Evolutionary conservation across 2,888 invertebrate genomes (phyloP), one percentile per base, ranked within the genome.

Genomic region (Leuctra nigra): DNA sequence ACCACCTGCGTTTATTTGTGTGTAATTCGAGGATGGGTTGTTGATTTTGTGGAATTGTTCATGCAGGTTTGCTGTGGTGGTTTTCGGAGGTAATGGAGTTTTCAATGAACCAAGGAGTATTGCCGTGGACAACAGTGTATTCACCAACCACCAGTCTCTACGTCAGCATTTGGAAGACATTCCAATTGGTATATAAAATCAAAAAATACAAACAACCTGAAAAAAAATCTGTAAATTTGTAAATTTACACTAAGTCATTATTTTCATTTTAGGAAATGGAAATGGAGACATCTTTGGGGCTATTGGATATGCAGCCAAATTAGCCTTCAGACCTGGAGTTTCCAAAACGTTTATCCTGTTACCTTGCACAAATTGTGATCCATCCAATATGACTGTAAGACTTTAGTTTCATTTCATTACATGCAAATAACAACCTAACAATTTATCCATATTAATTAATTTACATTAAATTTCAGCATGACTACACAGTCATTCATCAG

Each of bases 401-500:
- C 33, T 7, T 6, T 50, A 1, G 6, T 35, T 35, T 35, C 11
- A 11, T 36, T 36, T n/a, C n/a, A n/a, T n/a, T n/a, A n/a, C n/a
- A n/a, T n/a, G n/a, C n/a, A n/a, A n/a, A n/a, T n/a, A n/a, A n/a
- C n/a, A 7, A 29, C 29, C 29, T 7, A 29, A 29, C 11, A 29
- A 29, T 29, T 29, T 29, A 11, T 29, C 6, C n/a, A n/a, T n/a
- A 33, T 33, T 33, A 33, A 36, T 7, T 29, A 29, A 41, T 47
- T 23, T 23, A 13, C 24, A 6, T 44, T 13, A 65, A 63, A 61
- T 74, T 73, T 56, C 71, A 89, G 84, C 72, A 88, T 71, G 91
- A 92, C 70, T 91, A 90, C 69, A 83, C 87, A 2, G 87, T 87
- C 23, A 79, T 92, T 57, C 82, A 88, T 67, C 87, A 91, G 74